Percentiles rank a stretch among this genome's conserved stretches.
Conservation (phyloP, 1,140 invertebrate species). For the Araneus ventricosus region DNA sequence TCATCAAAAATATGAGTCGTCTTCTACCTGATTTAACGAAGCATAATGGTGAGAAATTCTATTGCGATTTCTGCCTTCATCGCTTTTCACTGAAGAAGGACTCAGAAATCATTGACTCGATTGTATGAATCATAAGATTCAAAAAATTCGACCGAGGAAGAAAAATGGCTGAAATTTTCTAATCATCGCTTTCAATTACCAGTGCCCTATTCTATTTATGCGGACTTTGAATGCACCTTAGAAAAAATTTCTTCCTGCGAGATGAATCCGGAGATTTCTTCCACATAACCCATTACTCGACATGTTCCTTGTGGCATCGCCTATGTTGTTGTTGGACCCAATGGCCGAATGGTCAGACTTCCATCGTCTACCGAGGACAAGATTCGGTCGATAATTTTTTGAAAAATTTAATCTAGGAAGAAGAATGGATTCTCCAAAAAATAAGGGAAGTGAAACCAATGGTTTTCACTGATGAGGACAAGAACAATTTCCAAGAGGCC, state of each 20-base stretch:
- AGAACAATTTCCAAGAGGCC: neutral
- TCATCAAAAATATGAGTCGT: neutral
- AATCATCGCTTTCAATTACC: neutral
- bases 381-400: neutral
- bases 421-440: neutral
- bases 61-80: no score
- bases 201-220: slow-evolving; percentile 44
- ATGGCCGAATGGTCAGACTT: neutral
- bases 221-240: slow-evolving; percentile 30
- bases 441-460: neutral
- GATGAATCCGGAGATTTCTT: neutral
- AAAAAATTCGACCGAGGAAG: neutral
- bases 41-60: neutral
- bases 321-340: slow-evolving; percentile 29
- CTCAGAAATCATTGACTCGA: neutral
- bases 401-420: neutral
- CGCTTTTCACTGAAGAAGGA: neutral
- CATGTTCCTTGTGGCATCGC: slow-evolving; percentile 28
- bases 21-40: neutral
- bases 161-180: slow-evolving; percentile 35
- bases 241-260: neutral
- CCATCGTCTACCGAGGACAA: slow-evolving; percentile 1
- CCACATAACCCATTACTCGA: no score
- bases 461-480: neutral
- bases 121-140: neutral